Evolutionary conservation across 2,797 vertebrate genomes (phyloP).

Genomic region (Chloroceryle inda): DNA sequence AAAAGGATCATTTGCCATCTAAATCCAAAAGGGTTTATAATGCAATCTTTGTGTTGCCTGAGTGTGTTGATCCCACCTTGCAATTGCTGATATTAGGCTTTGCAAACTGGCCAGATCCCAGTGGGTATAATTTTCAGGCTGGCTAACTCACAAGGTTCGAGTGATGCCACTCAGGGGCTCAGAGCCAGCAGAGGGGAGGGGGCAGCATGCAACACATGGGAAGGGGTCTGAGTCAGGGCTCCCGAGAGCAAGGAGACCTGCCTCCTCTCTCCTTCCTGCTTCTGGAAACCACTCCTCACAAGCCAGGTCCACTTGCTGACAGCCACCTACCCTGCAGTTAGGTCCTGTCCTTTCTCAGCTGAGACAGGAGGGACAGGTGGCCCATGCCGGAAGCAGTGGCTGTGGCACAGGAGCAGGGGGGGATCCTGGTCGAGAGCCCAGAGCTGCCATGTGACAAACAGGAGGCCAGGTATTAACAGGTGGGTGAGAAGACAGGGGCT

Average conservation of each 20-base stretch:
- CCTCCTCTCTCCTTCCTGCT: slow-evolving; percentile 47
- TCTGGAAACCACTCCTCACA: slow-evolving; percentile 48
- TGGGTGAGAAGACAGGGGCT: slow-evolving; percentile 73
- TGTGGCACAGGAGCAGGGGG: slow-evolving; percentile 65
- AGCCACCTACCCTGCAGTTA: slow-evolving; percentile 67
- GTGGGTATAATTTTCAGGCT: slow-evolving; percentile 70
- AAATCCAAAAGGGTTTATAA: slow-evolving; percentile 76
- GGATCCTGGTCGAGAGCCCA: slow-evolving; percentile 65
- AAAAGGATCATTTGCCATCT: slow-evolving; percentile 75
- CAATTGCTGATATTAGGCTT: slow-evolving; percentile 55
- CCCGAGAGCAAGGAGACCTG: slow-evolving; percentile 43
- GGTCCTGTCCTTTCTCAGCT: slow-evolving; percentile 73
- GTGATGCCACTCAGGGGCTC: slow-evolving; percentile 56
- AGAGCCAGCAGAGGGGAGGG: slow-evolving; percentile 46
- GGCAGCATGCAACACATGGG: background rate
- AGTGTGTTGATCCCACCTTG: slow-evolving; percentile 47
- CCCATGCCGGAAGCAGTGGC: slow-evolving; percentile 72
- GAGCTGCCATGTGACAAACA: slow-evolving; percentile 70
- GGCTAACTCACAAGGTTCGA: slow-evolving; percentile 51
- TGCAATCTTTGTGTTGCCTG: slow-evolving; percentile 58
- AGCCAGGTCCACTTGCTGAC: slow-evolving; percentile 34
- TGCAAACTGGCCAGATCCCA: slow-evolving; percentile 63
- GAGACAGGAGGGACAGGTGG: slow-evolving; percentile 75
- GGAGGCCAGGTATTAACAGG: slow-evolving; percentile 77
- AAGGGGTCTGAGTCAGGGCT: slow-evolving; percentile 71